phyloP scores from a whole-genome alignment of 2,113 vertebrate genomes.

The rabbit (Oryctolagus cuniculus) region mOryCun1.1 NC_091449.1:32049501-32050000 shows the following conservation, averaged over 20 bases:
- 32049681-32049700: neutral
- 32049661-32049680: neutral
- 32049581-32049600: neutral
- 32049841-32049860: neutral
- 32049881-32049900: conserved; percentile 97
- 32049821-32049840: neutral
- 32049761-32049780: neutral
- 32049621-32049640: neutral
- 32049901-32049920: conserved; percentile 97
- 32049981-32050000: conserved; percentile 82
- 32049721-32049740: neutral
- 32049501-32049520: neutral
- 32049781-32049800: no score
- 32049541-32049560: neutral
- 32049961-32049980: conserved; percentile 90
- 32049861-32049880: conserved; percentile 85
- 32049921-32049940: conserved; percentile 96
- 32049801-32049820: neutral
- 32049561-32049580: neutral
- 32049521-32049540: neutral
- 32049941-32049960: conserved; percentile 97
- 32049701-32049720: neutral
- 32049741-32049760: neutral
- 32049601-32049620: neutral
- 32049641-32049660: neutral